Base-by-base conservation (phyloP, 2,888 invertebrate genomes). In the Nomada hirtipes region DNA sequence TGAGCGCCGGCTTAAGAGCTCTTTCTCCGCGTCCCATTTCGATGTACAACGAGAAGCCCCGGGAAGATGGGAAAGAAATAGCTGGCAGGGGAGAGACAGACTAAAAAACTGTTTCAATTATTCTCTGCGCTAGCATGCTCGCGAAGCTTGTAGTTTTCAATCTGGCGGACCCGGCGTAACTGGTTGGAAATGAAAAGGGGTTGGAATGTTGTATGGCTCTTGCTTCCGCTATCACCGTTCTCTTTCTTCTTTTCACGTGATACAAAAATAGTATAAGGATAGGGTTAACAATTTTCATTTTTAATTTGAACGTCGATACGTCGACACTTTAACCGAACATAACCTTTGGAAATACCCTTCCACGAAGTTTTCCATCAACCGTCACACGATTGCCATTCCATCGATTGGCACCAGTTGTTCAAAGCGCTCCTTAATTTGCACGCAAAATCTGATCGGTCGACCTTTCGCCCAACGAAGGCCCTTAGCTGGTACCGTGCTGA, bases 51-150 rank as follows among this genome's bases (percentile, higher is more conserved):
- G 85, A 73, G 83, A 79, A 65, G 73, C 64, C 77, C 68, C 50
- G 53, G 13, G 18, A 59, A 75, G 57, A 59, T 52, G 79, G 60
- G 57, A 59, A 15, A 47, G 61, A 71, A 74, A 80, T 82, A 50
- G 67, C 13, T 11, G 26, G 60, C 20, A 57, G 57, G 73, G 69
- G 52, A 64, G 67, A 59, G 69, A 69, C 60, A 70, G 73, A 78
- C 63, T 65, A 79, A 85, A 83, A 85, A 89, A 89, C 81, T 82
- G 84, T 87, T 86, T 84, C 86, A 89, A 89, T 88, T 89, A 89
- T 89, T 88, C 82, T 79, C 84, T 80, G 79, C 80, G 42, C 88
- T 82, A 86, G 84, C 83, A 83, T 79, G 82, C 81, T 76, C 65
- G 76, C 74, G 67, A 55, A 89, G 82, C 83, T 89, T 89, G 80